These are phyloP conservation scores for Anoplophora glabripennis DNA, from an alignment of 1,140 invertebrate genomes.

Conservation along the genomic window DNA sequence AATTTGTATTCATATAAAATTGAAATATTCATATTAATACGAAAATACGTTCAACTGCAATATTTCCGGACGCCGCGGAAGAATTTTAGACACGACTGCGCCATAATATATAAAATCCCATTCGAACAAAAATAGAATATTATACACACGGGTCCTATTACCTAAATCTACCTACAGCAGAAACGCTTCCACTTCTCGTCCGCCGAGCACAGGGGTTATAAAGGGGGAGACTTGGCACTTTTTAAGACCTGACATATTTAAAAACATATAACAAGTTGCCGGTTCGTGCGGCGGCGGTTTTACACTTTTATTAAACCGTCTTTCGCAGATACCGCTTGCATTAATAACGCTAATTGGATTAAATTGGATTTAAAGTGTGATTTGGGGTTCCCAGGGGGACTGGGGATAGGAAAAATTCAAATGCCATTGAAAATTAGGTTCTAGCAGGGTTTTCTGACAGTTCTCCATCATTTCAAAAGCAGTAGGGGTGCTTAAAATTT, in stretches of 20 bases:
- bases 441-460: too few relatives aligned
- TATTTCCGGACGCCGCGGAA: slow-evolving; percentile 7
- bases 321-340: too few relatives aligned
- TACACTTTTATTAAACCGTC: too few relatives aligned
- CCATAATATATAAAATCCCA: slow-evolving; percentile 34
- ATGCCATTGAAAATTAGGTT: too few relatives aligned
- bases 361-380: too few relatives aligned
- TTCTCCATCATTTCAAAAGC: too few relatives aligned
- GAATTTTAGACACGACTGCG: slow-evolving; percentile 24
- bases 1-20: too few relatives aligned
- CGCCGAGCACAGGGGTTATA: slow-evolving; percentile 14
- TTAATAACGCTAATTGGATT: too few relatives aligned
- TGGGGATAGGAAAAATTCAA: too few relatives aligned
- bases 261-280: not conserved
- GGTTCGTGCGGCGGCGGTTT: too few relatives aligned
- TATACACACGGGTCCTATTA: slow-evolving; percentile 35
- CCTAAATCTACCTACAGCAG: slow-evolving; percentile 31
- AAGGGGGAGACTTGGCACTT: slow-evolving; percentile 9
- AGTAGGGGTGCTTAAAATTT: too few relatives aligned
- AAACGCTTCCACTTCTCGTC: slow-evolving; percentile 19
- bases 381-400: too few relatives aligned
- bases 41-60: slow-evolving; percentile 6
- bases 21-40: not conserved
- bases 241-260: slow-evolving; percentile 5
- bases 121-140: slow-evolving; percentile 37